Conservation (phyloP, 2,797 vertebrate genomes). For the Chloroceryle inda region DNA sequence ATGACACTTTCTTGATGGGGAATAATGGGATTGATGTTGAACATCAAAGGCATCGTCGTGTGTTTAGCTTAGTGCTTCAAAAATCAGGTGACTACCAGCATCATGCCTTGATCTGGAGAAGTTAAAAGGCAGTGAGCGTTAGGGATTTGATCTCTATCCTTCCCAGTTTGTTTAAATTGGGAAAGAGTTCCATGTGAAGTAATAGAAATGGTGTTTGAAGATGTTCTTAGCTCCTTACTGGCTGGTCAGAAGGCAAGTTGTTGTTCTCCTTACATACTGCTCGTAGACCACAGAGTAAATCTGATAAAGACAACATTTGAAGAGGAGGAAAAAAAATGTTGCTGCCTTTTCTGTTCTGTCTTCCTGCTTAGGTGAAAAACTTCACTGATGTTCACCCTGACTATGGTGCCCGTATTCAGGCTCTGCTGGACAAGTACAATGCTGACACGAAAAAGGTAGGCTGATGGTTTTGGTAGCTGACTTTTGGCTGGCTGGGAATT, state of each 20-base stretch:
- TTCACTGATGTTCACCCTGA: conserved; percentile 87
- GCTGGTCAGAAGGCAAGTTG: neutral
- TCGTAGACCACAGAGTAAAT: neutral
- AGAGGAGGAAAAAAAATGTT: neutral
- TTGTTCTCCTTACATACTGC: neutral
- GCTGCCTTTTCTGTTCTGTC: neutral
- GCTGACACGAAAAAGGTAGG: conserved; percentile 84
- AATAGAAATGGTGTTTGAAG: neutral
- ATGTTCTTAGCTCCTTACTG: neutral
- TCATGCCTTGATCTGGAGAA: neutral
- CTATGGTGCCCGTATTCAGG: conserved; percentile 87
- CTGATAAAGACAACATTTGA: neutral
- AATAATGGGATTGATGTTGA: neutral
- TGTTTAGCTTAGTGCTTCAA: neutral
- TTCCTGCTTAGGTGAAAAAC: conserved; percentile 86
- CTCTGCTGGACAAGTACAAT: conserved; percentile 86
- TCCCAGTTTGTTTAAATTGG: neutral
- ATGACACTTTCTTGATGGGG: neutral
- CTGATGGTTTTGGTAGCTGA: neutral
- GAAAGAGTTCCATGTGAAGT: neutral
- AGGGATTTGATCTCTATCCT: neutral
- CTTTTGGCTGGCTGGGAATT: neutral
- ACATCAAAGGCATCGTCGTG: neutral
- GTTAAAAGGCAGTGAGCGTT: neutral
- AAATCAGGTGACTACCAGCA: neutral